phyloP scores from a whole-genome alignment of 2,113 vertebrate genomes.

The Sterna hirundo region DNA sequence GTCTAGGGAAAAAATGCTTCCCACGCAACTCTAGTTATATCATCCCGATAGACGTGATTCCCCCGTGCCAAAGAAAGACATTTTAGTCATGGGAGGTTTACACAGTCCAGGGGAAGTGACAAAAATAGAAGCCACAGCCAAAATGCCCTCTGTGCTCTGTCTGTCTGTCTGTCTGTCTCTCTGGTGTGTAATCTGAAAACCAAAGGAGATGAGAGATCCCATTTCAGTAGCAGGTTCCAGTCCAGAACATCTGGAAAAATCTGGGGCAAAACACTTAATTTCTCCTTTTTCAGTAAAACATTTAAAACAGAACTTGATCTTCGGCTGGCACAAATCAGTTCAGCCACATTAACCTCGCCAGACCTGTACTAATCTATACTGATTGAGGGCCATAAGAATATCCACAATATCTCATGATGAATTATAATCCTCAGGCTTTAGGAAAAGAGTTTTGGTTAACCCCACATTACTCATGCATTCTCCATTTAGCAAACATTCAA shows the following conservation, averaged over 20 bases:
- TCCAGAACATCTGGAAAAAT: slow-evolving; percentile 1
- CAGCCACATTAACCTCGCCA: slow-evolving; percentile 16
- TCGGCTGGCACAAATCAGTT: slow-evolving; percentile 8
- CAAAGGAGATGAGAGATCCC: neutral
- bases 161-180: neutral
- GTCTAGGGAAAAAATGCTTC: neutral
- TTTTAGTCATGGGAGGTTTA: slow-evolving; percentile 14
- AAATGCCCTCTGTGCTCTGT: neutral
- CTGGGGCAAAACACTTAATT: neutral
- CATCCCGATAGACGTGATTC: neutral
- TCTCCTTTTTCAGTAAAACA: neutral
- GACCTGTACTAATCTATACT: neutral
- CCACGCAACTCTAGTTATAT: slow-evolving; percentile 7
- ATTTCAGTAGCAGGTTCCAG: slow-evolving; percentile 25
- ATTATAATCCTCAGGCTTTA: neutral
- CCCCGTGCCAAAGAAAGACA: neutral
- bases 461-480: neutral
- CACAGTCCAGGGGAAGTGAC: slow-evolving; percentile 8
- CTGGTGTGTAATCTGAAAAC: slow-evolving; percentile 24
- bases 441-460: neutral
- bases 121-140: slow-evolving; percentile 20
- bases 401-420: neutral
- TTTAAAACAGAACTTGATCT: neutral
- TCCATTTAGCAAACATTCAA: neutral
- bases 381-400: neutral